A percentile compares a stretch with the other conserved stretches of the same genome.
Evolutionary conservation across 2,113 vertebrate genomes (phyloP).

Genomic region (Mesembrinibis cayennensis): DNA sequence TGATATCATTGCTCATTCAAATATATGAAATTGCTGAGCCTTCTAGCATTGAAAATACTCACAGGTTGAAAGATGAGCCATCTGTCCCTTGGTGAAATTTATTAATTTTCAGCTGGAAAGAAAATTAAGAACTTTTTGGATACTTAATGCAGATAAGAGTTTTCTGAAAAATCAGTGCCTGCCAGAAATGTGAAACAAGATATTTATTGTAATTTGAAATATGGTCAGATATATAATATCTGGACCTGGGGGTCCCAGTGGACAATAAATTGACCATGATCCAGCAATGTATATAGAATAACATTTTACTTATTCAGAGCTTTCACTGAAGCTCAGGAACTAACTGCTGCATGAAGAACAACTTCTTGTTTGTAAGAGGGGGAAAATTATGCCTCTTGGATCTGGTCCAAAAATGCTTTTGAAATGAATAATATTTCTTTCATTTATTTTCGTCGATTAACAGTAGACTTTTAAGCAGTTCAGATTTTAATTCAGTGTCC

Average conservation of each 20-base stretch:
- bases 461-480: not conserved
- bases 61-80: not conserved
- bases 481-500: not conserved
- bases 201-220: not conserved
- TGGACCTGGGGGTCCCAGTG: not conserved
- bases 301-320: not conserved
- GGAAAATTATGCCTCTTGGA: not conserved
- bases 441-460: not conserved
- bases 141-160: not conserved
- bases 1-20: not conserved
- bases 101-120: not conserved
- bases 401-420: not conserved
- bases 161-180: not conserved
- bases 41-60: not conserved
- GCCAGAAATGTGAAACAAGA: not conserved
- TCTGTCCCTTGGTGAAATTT: not conserved
- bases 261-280: not conserved
- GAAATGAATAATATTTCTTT: not conserved
- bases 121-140: not conserved
- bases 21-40: not conserved
- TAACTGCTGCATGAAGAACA: not conserved
- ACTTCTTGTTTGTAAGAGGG: not conserved
- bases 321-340: not conserved
- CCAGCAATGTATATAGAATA: not conserved
- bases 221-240: not conserved